Base-by-base conservation (phyloP, 2,888 invertebrate genomes). In the Drosophila pegasa region DNA sequence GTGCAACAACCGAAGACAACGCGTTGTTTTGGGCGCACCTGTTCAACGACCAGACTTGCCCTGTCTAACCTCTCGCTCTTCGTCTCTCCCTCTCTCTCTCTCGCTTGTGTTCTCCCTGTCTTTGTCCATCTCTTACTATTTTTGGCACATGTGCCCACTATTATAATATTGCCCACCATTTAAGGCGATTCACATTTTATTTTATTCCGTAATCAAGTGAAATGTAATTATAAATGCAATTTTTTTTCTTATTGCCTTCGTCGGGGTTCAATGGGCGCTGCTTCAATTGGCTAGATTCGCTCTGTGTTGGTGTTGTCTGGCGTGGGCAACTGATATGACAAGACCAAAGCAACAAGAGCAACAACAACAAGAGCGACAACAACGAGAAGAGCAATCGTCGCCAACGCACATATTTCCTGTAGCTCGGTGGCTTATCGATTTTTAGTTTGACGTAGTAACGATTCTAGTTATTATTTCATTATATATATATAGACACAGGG, bases 401-500 rank as follows among this genome's bases (percentile, higher is more conserved):
- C 77, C 73, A 80, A 78, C 78, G 64, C 80, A 73, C 55, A 61
- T 65, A 64, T 59, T 75, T 69, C 56, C 78, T 77, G 60, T 69
- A 48, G 16, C 62, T 12, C 67, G 58, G 56, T 57, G 20, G 31
- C 67, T 71, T 80, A 76, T 78, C 80, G 78, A 80, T 80, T 78
- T 80, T 76, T 62, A 61, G 70, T 62, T 79, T 79, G 73, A 73
- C 77, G 80, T 73, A 65, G 68, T 52, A 58, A 63, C 70, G 37
- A 50, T 62, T 61, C 45, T 31, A 54, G 40, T 64, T 65, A 63
- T 65, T 75, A 75, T 65, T 74, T 55, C 22, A 70, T 71, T 60
- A 55, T 52, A 31, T 25, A 38, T 27, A 29, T 14, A 29, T 12
- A 38, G 29, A 16, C 48, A 43, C 43, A 56, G 75, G 52, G 64